Base-by-base conservation (phyloP, 2,888 invertebrate species). In the Deroplatys truncata region DNA sequence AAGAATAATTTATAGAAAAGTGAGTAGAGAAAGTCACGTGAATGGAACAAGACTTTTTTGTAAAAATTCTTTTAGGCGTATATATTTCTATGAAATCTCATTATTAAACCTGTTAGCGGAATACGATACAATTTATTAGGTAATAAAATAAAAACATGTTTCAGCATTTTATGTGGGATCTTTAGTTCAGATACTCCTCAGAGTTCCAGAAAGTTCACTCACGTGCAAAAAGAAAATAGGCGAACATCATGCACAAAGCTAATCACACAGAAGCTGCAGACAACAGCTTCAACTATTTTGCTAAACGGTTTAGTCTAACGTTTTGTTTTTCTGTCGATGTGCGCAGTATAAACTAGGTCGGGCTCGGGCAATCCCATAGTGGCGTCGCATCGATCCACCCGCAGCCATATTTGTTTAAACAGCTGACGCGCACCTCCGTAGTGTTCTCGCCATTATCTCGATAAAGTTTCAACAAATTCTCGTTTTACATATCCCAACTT, bases 381-480 rank as follows among this genome's bases (percentile, higher is more conserved):
- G 7, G 56, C 56, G 56, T 72, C 56, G 0, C 56, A 72, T 72
- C 56, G 56, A 72, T 72, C 56, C 56, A 72, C 56, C 56, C 56
- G 20, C 82, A 35, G 87, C 83, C 87, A 87, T 87, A 87, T 87
- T 87, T 87, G 83, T 87, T 82, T 87, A 43, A 82, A 87, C 87
- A 87, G 87, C 87, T 87, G 87, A 87, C 56, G 56, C 56, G 56
- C 25, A 72, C 56, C 56, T 72, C 56, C 25, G 56, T 72, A 72
- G 56, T 20, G 20, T 25, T 20, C 56, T 72, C 56, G 56, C 56
- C 56, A 72, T 72, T 72, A 72, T 72, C 56, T 20, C 56, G 20
- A 72, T 25, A 20, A 72, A 1, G 5, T 25, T 72, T 72, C 7
- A 72, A 72, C 56, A 72, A 72, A 72, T 72, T 72, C 16, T 20